phyloP scores from a whole-genome alignment of 2,888 invertebrate genomes.

The Parochlus steinenii region DNA sequence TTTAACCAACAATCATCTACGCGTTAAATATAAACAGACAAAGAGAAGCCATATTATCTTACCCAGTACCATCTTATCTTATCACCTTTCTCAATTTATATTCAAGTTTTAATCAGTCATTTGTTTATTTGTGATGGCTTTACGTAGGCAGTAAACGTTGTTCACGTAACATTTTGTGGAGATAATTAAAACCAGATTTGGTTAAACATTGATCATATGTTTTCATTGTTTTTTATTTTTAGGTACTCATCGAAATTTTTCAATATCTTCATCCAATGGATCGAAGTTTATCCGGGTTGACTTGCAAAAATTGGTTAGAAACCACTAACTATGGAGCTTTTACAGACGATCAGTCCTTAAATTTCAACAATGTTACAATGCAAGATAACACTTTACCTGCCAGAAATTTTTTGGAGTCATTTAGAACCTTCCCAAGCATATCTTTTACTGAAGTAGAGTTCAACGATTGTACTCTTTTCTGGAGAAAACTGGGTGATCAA shows the following conservation, averaged over 20 bases:
- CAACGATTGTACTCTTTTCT: slow-evolving; percentile 30
- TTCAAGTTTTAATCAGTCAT: too few relatives aligned
- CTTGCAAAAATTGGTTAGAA: slow-evolving; percentile 47
- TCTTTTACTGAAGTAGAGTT: slow-evolving; percentile 24
- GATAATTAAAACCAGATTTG: too few relatives aligned
- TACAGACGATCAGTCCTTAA: slow-evolving; percentile 21
- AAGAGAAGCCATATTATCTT: too few relatives aligned
- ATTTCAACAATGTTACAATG: slow-evolving; percentile 23
- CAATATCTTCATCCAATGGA: slow-evolving; percentile 47
- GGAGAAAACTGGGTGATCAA: slow-evolving; percentile 39
- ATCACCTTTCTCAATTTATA: too few relatives aligned
- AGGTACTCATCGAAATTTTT: slow-evolving; percentile 47
- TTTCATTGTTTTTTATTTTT: slow-evolving; percentile 20
- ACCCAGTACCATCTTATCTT: too few relatives aligned
- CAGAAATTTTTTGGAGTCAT: slow-evolving; percentile 20
- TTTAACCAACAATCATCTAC: too few relatives aligned
- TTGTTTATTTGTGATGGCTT: too few relatives aligned
- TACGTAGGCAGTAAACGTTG: too few relatives aligned
- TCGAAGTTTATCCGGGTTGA: slow-evolving; percentile 44
- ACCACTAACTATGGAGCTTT: slow-evolving; percentile 44
- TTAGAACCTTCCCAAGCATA: slow-evolving; percentile 22
- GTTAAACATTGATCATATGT: too few relatives aligned
- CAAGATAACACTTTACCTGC: slow-evolving; percentile 24
- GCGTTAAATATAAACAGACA: too few relatives aligned
- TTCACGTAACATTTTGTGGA: too few relatives aligned